These are phyloP conservation scores for Sphaeramia orbicularis DNA, from an alignment of 2,797 vertebrate genomes.

Conservation along the genomic window DNA sequence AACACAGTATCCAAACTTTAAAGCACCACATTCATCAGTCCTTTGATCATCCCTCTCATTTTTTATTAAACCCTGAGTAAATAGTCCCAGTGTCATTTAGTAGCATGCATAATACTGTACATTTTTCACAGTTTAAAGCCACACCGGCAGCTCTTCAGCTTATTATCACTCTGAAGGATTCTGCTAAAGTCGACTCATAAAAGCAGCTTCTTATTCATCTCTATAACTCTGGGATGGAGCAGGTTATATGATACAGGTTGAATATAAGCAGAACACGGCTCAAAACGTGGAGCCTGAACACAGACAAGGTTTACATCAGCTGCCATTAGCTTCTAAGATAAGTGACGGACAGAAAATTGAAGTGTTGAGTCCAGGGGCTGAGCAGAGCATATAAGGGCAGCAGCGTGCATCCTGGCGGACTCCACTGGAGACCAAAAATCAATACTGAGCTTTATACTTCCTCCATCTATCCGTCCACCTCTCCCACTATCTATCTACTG, in stretches of 20 bases:
- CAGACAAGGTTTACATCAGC: constrained; percentile 32
- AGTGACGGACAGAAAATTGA: constrained; percentile 53
- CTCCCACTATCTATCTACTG: constrained; percentile 47
- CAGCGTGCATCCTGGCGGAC: constrained; percentile 61
- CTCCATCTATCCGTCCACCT: constrained; percentile 65
- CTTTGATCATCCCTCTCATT: too few species aligned
- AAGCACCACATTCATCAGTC: too few species aligned
- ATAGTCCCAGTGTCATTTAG: too few species aligned
- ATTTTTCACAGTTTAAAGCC: too few species aligned
- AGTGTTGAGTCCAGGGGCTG: constrained; percentile 45
- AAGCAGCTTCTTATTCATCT: background rate
- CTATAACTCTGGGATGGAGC: background rate
- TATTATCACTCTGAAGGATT: too few species aligned
- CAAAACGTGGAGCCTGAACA: background rate
- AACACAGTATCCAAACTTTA: too few species aligned
- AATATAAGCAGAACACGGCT: background rate
- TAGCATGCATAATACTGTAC: too few species aligned
- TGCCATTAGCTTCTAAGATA: constrained; percentile 58
- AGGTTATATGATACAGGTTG: constrained; percentile 1
- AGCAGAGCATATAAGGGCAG: constrained; percentile 58
- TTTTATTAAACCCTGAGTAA: too few species aligned
- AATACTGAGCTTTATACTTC: constrained; percentile 77
- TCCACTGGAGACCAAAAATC: constrained; percentile 78
- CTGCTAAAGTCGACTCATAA: too few species aligned
- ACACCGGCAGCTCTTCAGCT: too few species aligned